Base-by-base conservation (phyloP, 2,888 invertebrate species). In the Syrphus vitripennis region DNA sequence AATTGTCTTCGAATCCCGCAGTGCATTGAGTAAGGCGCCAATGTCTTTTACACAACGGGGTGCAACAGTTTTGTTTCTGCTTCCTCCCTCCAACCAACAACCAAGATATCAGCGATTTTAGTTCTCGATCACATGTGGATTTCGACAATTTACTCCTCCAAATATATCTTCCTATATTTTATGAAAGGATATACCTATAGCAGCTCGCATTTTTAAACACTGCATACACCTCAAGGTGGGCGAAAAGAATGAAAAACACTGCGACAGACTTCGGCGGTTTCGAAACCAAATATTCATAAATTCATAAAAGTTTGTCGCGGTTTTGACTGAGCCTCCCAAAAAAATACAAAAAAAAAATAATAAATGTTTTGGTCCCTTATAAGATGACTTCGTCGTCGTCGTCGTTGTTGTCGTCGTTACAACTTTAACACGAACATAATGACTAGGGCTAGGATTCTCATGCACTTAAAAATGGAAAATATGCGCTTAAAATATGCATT, bases 381-480 rank as follows among this genome's bases (percentile, higher is more conserved):
- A 31, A 72, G 81, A 67, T 84, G 84, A 84, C 76, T 75, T 59
- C 59, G 31, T 57, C 34, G 59, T 59, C 71, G 61, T 81, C 71
- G 53, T 31, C 19, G 45, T 45, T 7, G 45, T 48, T 57, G 57
- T 78, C 69, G 61, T 45, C 65, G 70, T 65, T 80, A 77, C 86
- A 77, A 77, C 81, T 87, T 87, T 82, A 87, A 87, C 87, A 87
- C 83, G 87, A 83, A 75, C 87, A 83, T 87, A 87, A 87, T 87
- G n/a, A n/a, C n/a, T n/a, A n/a, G n/a, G n/a, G n/a, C n/a, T n/a
- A n/a, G n/a, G n/a, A n/a, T n/a, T n/a, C n/a, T n/a, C n/a, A n/a
- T n/a, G n/a, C n/a, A n/a, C n/a, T n/a, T n/a, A n/a, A n/a, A n/a
- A n/a, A n/a, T n/a, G n/a, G n/a, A n/a, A n/a, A n/a, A n/a, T n/a